Conservation (phyloP, 2,797 vertebrate species). For the Octomys mimax region DNA sequence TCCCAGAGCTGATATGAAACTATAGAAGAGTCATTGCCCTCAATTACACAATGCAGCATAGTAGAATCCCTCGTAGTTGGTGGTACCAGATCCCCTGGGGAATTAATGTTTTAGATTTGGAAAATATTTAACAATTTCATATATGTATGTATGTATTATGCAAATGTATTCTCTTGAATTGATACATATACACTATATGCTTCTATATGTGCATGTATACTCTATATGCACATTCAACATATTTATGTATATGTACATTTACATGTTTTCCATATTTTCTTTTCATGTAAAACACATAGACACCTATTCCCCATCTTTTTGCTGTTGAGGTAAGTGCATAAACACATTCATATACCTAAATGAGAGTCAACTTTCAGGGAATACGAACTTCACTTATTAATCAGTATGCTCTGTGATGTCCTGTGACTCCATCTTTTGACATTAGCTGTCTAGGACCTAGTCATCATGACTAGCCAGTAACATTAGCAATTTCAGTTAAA, state of each 20-base stretch:
- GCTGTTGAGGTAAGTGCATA: not conserved
- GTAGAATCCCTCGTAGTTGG: not conserved
- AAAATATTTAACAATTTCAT: not conserved
- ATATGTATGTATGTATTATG: not conserved
- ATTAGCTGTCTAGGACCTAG: not conserved
- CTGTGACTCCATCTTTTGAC: not conserved
- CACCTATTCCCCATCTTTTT: not conserved
- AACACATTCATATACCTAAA: not conserved
- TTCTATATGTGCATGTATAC: not conserved
- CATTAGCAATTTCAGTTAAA: slow-evolving; percentile 19
- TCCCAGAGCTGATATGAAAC: not conserved
- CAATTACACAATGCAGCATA: not conserved
- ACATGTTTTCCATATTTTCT: not conserved
- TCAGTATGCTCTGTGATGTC: not conserved
- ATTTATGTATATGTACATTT: not conserved
- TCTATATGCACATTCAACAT: not conserved
- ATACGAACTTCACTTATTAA: not conserved
- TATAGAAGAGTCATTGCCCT: not conserved
- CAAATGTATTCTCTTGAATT: not conserved
- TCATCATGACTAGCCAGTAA: not conserved
- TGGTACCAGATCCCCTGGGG: not conserved
- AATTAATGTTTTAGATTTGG: slow-evolving; percentile 18
- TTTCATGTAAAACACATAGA: not conserved
- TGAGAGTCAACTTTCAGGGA: not conserved
- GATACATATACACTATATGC: not conserved